A percentile compares a stretch with the other conserved stretches of the same genome.
Conservation (phyloP, 2,797 vertebrate genomes). For the Hylomyscus alleni region DNA sequence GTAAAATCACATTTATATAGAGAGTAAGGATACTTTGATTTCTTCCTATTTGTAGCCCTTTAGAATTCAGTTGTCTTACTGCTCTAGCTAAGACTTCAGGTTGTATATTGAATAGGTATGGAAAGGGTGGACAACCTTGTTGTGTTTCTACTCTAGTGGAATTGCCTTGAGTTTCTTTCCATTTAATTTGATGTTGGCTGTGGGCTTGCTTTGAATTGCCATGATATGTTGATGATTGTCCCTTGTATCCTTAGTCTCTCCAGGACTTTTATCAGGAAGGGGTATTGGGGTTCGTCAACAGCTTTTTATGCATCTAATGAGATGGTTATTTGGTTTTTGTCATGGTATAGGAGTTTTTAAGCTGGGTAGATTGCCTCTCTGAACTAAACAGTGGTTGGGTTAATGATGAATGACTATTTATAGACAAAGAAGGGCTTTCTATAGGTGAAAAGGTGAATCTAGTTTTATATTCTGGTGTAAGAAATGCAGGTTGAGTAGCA, state of each 20-base stretch:
- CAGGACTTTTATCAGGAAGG: background rate
- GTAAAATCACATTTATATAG: background rate
- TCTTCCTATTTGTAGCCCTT: background rate
- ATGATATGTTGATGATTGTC: background rate
- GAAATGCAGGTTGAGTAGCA: background rate
- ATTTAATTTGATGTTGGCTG: background rate
- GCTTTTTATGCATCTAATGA: background rate
- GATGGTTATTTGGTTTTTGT: background rate
- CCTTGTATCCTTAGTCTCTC: background rate
- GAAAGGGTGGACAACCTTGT: background rate
- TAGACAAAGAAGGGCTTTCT: background rate
- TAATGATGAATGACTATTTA: background rate
- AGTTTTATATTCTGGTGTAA: background rate
- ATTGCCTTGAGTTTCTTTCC: background rate
- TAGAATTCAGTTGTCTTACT: background rate
- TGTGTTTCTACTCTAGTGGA: background rate
- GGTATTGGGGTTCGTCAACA: background rate
- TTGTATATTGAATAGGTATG: background rate
- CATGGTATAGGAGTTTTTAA: conserved; percentile 8
- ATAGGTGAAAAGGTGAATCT: background rate
- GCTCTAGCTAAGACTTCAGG: background rate
- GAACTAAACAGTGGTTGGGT: background rate
- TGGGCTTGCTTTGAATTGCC: background rate
- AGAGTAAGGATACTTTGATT: background rate
- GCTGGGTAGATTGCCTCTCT: background rate